Percentiles rank a stretch among this genome's conserved stretches.
Evolutionary conservation across 1,140 invertebrate species (phyloP).

Genomic region (Hyposmocoma kahamanoa): DNA sequence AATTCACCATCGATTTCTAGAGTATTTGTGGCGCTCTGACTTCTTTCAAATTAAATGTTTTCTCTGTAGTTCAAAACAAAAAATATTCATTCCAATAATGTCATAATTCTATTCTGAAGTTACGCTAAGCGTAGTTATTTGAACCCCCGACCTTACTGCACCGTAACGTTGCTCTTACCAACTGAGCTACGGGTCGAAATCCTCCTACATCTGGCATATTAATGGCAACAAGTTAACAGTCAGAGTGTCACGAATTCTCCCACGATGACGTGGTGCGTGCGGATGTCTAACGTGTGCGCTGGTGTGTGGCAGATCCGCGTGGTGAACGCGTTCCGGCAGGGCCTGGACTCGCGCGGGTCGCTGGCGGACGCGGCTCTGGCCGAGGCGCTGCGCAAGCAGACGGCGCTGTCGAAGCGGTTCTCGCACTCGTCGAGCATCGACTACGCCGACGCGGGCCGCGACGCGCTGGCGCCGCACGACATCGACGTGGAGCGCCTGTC

Average conservation of each 20-base stretch:
- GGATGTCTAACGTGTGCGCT: slow-evolving; percentile 11
- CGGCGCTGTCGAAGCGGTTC: slow-evolving; percentile 90
- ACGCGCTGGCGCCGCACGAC: slow-evolving; percentile 90
- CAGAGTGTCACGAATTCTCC: slow-evolving; percentile 11
- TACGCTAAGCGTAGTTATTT: too few relatives aligned
- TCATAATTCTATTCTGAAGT: too few relatives aligned
- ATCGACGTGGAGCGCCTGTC: slow-evolving; percentile 92
- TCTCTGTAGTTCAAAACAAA: too few relatives aligned
- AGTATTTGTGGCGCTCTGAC: slow-evolving; percentile 1
- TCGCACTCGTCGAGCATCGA: slow-evolving; percentile 92
- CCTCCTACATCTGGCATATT: background rate
- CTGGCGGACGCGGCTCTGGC: slow-evolving; percentile 91
- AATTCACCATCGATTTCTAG: too few relatives aligned
- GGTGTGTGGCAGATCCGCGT: slow-evolving; percentile 88
- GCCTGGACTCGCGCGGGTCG: slow-evolving; percentile 95
- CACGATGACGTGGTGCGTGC: slow-evolving; percentile 2
- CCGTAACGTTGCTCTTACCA: too few relatives aligned
- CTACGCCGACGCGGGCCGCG: slow-evolving; percentile 91
- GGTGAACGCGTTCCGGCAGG: slow-evolving; percentile 99
- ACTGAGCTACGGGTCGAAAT: background rate
- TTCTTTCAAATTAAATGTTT: too few relatives aligned
- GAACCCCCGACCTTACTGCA: too few relatives aligned
- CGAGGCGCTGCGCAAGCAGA: slow-evolving; percentile 92
- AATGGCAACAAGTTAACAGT: background rate
- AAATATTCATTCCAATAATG: too few relatives aligned